These are phyloP conservation scores for Glossosoma conforme DNA, from an alignment of 1,140 invertebrate species.

Conservation along the genomic window DNA sequence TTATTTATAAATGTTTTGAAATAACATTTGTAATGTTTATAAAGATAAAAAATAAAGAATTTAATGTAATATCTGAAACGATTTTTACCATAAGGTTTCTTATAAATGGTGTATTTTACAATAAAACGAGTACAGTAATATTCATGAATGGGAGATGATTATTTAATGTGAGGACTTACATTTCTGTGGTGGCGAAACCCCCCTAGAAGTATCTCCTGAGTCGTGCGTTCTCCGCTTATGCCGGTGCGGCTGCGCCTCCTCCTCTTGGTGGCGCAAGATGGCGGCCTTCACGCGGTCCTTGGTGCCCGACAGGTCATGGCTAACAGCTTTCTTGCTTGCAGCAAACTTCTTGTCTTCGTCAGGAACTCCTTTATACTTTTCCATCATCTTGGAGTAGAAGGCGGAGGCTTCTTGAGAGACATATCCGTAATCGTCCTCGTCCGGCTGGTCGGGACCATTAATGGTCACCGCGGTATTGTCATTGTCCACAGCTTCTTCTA, in stretches of 20 bases:
- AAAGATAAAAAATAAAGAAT: too few species aligned
- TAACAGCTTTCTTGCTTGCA: conserved; percentile 39
- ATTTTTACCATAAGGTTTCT: too few species aligned
- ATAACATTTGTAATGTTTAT: too few species aligned
- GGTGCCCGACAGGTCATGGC: conserved; percentile 57
- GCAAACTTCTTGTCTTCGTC: conserved; percentile 57
- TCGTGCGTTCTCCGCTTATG: conserved; percentile 53
- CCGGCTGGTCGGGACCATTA: conserved; percentile 68
- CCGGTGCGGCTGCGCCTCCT: conserved; percentile 63
- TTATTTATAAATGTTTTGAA: too few species aligned
- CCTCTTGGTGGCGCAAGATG: conserved; percentile 65
- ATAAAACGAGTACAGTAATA: too few species aligned
- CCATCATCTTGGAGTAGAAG: conserved; percentile 78
- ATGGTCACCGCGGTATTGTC: conserved; percentile 70
- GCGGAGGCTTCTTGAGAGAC: conserved; percentile 75
- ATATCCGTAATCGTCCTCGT: conserved; percentile 87
- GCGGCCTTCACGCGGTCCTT: conserved; percentile 71
- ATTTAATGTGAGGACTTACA: too few species aligned
- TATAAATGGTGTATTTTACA: too few species aligned
- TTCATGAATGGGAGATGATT: too few species aligned
- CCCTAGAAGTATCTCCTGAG: too few species aligned
- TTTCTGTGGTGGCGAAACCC: too few species aligned
- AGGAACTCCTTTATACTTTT: conserved; percentile 70
- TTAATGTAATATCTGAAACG: too few species aligned
- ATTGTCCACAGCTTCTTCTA: conserved; percentile 74